Base-by-base conservation (phyloP, 2,113 vertebrate genomes). In the Equus quagga region DNA sequence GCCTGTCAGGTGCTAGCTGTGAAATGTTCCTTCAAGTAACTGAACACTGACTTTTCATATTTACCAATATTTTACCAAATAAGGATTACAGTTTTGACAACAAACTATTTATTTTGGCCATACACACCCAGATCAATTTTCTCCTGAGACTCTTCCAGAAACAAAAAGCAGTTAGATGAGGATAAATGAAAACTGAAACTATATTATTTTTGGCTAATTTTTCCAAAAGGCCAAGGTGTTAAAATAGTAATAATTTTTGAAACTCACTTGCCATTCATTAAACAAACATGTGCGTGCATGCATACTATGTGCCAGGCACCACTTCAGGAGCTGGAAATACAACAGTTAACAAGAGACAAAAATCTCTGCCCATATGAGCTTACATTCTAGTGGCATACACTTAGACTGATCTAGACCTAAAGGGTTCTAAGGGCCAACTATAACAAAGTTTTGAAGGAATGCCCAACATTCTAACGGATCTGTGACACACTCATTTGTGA, bases 41-140 rank as follows among this genome's bases (percentile, higher is more conserved):
- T 92, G 23, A 54, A 41, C 7, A 79, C 33, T 26, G 17, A 80
- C 26, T 85, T 91, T 60, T 79, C 46, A 49, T 44, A 87, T 24
- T 96, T 92, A 88, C n/a, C n/a, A 82, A 6, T 11, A 33, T 69
- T 89, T 88, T 84, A 89, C 49, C 54, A 93, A 78, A 51, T 60
- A 81, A 87, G 58, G 23, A 65, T 73, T 41, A 83, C 3, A 72
- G 64, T 60, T 97, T 70, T 93, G 54, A 93, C 15, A 79, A 58
- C 8, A 41, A 51, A n/a, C 46, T 60, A 67, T 82, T 75, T 88
- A 67, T 83, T 75, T 88, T 46, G 31, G 70, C 31, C 24, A 15
- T 44, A 81, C 0, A 91, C 28, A 90, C 31, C 51, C n/a, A 46
- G 62, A 73, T 44, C 65, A 64, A 44, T 33, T 75, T 90, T 60